Evolutionary conservation across 1,140 invertebrate genomes (phyloP).

Genomic region (Brachionus angularis): DNA sequence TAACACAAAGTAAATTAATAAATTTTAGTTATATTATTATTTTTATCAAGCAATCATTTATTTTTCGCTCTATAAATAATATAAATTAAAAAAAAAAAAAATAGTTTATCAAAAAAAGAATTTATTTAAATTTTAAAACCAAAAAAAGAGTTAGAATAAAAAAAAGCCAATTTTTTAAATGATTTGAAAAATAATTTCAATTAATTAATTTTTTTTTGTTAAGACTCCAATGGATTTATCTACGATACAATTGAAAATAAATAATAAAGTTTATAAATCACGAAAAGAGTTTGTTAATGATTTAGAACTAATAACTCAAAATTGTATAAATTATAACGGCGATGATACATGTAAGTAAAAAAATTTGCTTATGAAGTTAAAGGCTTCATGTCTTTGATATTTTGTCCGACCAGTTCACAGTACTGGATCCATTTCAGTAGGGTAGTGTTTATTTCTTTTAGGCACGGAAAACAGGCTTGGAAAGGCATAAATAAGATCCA

Average conservation of each 20-base stretch:
- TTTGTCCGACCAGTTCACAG: slow-evolving; percentile 27
- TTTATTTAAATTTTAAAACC: too few relatives aligned
- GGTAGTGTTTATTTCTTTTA: slow-evolving; percentile 35
- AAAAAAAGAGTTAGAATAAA: too few relatives aligned
- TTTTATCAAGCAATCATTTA: too few relatives aligned
- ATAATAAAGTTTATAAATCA: slow-evolving; percentile 39
- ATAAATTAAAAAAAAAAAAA: too few relatives aligned
- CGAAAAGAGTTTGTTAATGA: slow-evolving; percentile 28
- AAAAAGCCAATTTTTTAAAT: too few relatives aligned
- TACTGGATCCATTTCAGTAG: slow-evolving; percentile 40
- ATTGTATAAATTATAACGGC: slow-evolving; percentile 41
- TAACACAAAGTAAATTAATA: too few relatives aligned
- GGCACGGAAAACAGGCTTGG: background rate
- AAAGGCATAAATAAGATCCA: slow-evolving; percentile 34
- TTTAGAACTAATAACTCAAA: slow-evolving; percentile 32
- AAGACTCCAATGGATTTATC: slow-evolving; percentile 44
- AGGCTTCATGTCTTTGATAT: slow-evolving; percentile 35
- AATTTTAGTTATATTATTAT: too few relatives aligned
- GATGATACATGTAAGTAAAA: slow-evolving; percentile 30
- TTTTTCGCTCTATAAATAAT: too few relatives aligned
- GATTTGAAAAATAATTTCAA: too few relatives aligned
- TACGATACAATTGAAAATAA: slow-evolving; percentile 39
- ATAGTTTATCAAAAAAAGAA: too few relatives aligned
- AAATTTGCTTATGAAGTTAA: slow-evolving; percentile 7
- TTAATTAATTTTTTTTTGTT: background rate